Percentiles rank a stretch among this genome's conserved stretches.
These are phyloP conservation scores for Drosophila robusta DNA, from an alignment of 2,888 invertebrate genomes.

Conservation along the genomic window DNA sequence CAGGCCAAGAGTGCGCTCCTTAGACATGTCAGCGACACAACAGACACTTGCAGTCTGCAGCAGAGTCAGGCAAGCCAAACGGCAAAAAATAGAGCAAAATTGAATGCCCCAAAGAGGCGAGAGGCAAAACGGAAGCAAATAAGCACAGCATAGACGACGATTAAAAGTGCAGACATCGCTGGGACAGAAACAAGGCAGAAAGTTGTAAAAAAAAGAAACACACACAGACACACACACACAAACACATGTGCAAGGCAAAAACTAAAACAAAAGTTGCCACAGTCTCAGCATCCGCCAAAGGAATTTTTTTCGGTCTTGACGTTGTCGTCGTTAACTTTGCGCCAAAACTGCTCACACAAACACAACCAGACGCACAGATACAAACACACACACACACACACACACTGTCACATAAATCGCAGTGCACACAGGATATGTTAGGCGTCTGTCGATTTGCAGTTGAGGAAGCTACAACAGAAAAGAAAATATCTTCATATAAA, in stretches of 20 bases:
- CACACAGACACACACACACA: slow-evolving; percentile 10
- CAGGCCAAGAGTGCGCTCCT: slow-evolving; percentile 62
- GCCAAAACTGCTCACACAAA: slow-evolving; percentile 40
- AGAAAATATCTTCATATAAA: neutral
- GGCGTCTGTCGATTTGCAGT: slow-evolving; percentile 50
- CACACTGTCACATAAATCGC: slow-evolving; percentile 12
- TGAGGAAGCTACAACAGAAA: slow-evolving; percentile 18
- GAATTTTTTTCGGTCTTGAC: slow-evolving; percentile 36
- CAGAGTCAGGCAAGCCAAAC: slow-evolving; percentile 25
- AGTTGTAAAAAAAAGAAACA: slow-evolving; percentile 60
- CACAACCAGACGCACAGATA: neutral
- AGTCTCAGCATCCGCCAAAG: slow-evolving; percentile 46
- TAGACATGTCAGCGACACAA: slow-evolving; percentile 72
- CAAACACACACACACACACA: slow-evolving; percentile 1
- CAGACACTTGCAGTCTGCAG: slow-evolving; percentile 65
- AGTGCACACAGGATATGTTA: slow-evolving; percentile 34
- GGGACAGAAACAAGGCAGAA: slow-evolving; percentile 71
- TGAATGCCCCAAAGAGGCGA: slow-evolving; percentile 47
- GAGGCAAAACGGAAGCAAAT: slow-evolving; percentile 63
- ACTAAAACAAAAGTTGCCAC: slow-evolving; percentile 63
- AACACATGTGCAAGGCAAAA: slow-evolving; percentile 51
- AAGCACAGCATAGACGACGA: slow-evolving; percentile 63
- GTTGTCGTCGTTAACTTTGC: slow-evolving; percentile 51
- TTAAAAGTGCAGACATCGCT: slow-evolving; percentile 73
- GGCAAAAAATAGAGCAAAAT: slow-evolving; percentile 27